Conservation (phyloP, 2,113 vertebrate species). For the Hemibagrus wyckioides region DNA sequence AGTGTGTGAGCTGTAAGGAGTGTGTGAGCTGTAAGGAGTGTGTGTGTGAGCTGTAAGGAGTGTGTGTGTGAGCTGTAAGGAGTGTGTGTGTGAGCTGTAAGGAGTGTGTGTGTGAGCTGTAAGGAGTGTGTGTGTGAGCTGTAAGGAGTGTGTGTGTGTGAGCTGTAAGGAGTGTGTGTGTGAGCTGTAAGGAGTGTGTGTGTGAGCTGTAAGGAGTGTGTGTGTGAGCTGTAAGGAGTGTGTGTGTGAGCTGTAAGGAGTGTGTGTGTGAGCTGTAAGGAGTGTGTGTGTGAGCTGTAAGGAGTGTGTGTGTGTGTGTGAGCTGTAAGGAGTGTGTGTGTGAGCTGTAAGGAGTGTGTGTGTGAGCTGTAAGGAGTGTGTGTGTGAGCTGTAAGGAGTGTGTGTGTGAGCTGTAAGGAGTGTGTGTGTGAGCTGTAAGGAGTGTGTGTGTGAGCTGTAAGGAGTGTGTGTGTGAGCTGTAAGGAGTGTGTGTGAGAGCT, state of each 20-base stretch:
- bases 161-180: conserved; percentile 18
- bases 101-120: conserved; percentile 14
- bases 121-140: no score
- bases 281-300: no score
- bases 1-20: neutral
- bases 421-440: neutral
- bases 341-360: neutral
- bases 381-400: no score
- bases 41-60: no score
- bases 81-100: neutral
- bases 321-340: neutral
- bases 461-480: no score
- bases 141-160: neutral
- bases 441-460: no score
- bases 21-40: neutral
- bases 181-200: no score
- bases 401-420: neutral
- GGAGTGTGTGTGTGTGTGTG: neutral
- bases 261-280: no score
- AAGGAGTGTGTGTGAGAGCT: neutral
- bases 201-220: neutral
- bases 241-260: no score
- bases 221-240: neutral
- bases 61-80: neutral
- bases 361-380: conserved; percentile 7